These are phyloP conservation scores for Acronicta alni DNA, from an alignment of 2,888 invertebrate genomes.

Conservation along the genomic window DNA sequence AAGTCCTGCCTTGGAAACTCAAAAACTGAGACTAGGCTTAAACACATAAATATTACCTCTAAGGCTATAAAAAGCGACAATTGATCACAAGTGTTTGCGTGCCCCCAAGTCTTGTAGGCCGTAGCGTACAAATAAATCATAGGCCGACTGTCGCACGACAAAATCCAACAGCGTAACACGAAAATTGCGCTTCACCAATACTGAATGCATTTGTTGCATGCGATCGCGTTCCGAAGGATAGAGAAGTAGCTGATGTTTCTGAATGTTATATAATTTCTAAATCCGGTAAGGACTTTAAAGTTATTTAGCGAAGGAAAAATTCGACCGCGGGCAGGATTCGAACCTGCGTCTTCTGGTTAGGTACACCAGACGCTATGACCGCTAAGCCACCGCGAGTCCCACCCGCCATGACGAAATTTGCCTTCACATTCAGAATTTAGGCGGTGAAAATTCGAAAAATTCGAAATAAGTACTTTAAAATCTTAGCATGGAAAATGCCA, in stretches of 20 bases:
- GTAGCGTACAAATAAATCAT: slow-evolving; percentile 74
- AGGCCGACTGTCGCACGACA: slow-evolving; percentile 76
- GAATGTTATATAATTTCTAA: slow-evolving; percentile 27
- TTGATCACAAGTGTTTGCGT: slow-evolving; percentile 83
- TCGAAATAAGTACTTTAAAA: no score
- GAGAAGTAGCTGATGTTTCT: slow-evolving; percentile 65
- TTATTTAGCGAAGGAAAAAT: no score
- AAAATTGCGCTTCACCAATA: slow-evolving; percentile 81
- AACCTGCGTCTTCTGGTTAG: no score
- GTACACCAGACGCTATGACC: no score
- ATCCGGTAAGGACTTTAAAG: slow-evolving; percentile 4
- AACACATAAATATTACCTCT: slow-evolving; percentile 14
- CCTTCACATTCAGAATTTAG: no score
- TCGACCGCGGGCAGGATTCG: no score
- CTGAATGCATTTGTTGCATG: slow-evolving; percentile 85
- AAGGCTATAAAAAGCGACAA: slow-evolving; percentile 62
- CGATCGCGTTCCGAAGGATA: slow-evolving; percentile 68
- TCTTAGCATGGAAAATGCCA: no score
- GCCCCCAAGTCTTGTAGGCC: slow-evolving; percentile 61
- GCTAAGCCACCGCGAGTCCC: no score
- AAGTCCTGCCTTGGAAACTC: no score
- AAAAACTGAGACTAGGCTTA: no score
- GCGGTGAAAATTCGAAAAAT: no score
- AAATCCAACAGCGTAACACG: slow-evolving; percentile 80
- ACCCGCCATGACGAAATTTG: no score